A percentile compares a stretch with the other conserved stretches of the same genome.
Evolutionary conservation across 1,140 invertebrate species (phyloP).

Genomic region (Drosophila miranda): DNA sequence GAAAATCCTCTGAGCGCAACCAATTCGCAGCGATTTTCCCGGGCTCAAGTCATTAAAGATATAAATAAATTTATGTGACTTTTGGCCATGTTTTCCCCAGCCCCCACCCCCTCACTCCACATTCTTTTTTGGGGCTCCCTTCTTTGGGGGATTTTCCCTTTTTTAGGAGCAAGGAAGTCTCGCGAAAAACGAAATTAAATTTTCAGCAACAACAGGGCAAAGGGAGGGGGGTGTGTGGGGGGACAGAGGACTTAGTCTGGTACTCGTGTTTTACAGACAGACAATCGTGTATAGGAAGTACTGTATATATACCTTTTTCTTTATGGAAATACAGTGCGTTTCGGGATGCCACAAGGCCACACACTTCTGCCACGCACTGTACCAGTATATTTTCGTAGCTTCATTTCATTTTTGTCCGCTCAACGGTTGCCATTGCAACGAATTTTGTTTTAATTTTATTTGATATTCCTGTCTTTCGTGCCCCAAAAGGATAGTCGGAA

Average conservation of each 20-base stretch:
- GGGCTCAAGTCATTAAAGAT: conserved; percentile 80
- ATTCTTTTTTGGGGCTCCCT: background rate
- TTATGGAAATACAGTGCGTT: background rate
- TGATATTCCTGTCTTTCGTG: background rate
- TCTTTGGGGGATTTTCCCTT: conserved; percentile 3
- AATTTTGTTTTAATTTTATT: conserved; percentile 50
- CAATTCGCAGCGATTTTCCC: conserved; percentile 72
- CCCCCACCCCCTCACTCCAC: conserved; percentile 13
- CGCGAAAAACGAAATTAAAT: conserved; percentile 37
- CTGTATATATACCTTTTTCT: too few species aligned
- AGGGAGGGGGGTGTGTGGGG: too few species aligned
- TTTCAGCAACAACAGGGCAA: conserved; percentile 20
- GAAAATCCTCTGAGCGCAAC: conserved; percentile 44
- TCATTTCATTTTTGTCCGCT: conserved; percentile 25
- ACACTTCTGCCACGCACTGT: conserved; percentile 1
- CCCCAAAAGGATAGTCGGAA: conserved; percentile 28
- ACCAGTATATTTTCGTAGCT: conserved; percentile 24
- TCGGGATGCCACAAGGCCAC: too few species aligned
- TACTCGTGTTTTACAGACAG: background rate
- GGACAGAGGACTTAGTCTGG: too few species aligned
- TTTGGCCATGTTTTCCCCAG: conserved; percentile 60
- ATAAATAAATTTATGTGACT: conserved; percentile 82
- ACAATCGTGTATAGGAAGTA: background rate
- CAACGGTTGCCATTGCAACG: conserved; percentile 63
- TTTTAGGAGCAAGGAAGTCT: conserved; percentile 1